phyloP scores from a whole-genome alignment of 1,140 invertebrate genomes.

The Andrena cerasifolii region DNA sequence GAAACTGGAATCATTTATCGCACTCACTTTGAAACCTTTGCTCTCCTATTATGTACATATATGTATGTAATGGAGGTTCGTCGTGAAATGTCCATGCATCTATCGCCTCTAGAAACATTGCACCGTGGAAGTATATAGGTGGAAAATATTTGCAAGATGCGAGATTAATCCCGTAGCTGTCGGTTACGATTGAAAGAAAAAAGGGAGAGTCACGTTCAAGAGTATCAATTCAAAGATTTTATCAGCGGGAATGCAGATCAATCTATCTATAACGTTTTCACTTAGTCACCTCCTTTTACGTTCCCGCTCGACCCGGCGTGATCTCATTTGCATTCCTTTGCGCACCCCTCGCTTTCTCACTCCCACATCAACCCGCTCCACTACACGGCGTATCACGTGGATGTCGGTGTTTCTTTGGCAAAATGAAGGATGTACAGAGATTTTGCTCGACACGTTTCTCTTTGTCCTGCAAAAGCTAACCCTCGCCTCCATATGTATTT shows the following conservation, averaged over 20 bases:
- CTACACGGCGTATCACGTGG: neutral
- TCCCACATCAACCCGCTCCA: neutral
- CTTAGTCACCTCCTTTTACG: slow-evolving; percentile 33
- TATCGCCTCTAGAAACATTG: neutral
- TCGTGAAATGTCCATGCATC: neutral
- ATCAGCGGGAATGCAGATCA: slow-evolving; percentile 35
- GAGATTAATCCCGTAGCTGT: slow-evolving; percentile 11
- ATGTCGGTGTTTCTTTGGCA: slow-evolving; percentile 28
- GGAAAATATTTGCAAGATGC: neutral
- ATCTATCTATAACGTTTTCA: slow-evolving; percentile 49
- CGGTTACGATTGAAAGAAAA: slow-evolving; percentile 10
- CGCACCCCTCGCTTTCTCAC: slow-evolving; percentile 3
- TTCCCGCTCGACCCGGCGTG: neutral
- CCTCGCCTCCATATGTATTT: too few relatives aligned
- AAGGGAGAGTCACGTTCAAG: slow-evolving; percentile 29
- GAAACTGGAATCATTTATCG: neutral
- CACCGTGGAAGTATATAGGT: too few relatives aligned
- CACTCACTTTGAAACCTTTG: neutral
- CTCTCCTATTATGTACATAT: too few relatives aligned
- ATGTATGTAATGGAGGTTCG: neutral
- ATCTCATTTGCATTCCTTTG: slow-evolving; percentile 47
- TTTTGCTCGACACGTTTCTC: neutral
- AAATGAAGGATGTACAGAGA: slow-evolving; percentile 17
- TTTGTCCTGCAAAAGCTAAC: neutral
- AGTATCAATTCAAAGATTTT: slow-evolving; percentile 48